Percentiles rank a stretch among this genome's conserved stretches.
Evolutionary conservation across 2,888 invertebrate species (phyloP).

Genomic region (Zygogramma bicolorata): DNA sequence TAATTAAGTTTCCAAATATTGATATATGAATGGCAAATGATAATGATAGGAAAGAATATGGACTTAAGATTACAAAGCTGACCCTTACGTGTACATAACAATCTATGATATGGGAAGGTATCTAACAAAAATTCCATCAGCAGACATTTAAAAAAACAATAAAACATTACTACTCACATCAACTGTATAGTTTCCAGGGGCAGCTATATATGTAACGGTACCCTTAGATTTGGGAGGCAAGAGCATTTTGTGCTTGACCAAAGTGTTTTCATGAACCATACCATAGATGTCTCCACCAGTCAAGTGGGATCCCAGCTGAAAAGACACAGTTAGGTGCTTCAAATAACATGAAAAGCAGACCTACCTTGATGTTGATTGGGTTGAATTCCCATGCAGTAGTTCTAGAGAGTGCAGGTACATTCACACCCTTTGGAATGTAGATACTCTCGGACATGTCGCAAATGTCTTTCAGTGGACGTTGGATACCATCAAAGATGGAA

Average conservation of each 20-base stretch:
- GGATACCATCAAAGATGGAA: constrained; percentile 99
- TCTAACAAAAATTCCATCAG: constrained; percentile 13
- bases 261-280: constrained; percentile 95
- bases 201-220: constrained; percentile 95
- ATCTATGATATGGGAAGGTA: too few relatives aligned
- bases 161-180: constrained; percentile 74
- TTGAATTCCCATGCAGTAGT: constrained; percentile 92
- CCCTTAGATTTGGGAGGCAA: constrained; percentile 95
- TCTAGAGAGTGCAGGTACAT: constrained; percentile 90
- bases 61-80: too few relatives aligned
- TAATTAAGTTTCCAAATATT: too few relatives aligned
- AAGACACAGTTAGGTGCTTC: constrained; percentile 26
- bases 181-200: constrained; percentile 92
- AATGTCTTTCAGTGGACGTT: constrained; percentile 97
- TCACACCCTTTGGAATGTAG: constrained; percentile 99
- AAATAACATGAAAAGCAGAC: neutral
- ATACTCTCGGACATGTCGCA: constrained; percentile 93
- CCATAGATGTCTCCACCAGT: constrained; percentile 99
- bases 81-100: too few relatives aligned
- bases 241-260: constrained; percentile 97
- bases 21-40: too few relatives aligned
- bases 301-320: constrained; percentile 94
- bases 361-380: constrained; percentile 83
- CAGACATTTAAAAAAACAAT: constrained; percentile 4
- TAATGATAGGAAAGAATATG: too few relatives aligned